Evolutionary conservation across 2,888 invertebrate genomes (phyloP), one percentile per base, ranked within the genome.

Genomic region (Oscheius onirici): DNA sequence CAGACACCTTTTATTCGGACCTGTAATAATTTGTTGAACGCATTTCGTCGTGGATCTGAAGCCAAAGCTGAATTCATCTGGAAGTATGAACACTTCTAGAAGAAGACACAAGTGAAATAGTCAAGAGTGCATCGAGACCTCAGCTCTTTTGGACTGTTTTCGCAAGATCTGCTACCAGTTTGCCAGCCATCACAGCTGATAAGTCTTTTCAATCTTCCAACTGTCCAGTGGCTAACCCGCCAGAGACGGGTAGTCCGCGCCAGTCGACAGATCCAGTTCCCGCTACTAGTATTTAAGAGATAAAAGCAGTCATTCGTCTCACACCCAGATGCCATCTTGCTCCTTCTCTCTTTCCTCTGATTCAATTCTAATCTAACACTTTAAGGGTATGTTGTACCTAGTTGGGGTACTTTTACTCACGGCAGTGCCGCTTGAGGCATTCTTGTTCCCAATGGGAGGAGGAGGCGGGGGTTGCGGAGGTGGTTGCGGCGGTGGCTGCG

Each of bases 211-310:
- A 34, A 34, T 34, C 34, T 34, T 34, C 34, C 34, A 34, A 34
- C 34, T 34, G 34, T 34, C 34, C 34, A 34, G 34, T 34, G 34
- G 34, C 34, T 34, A 34, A 34, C 34, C 34, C 34, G 34, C 34
- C 34, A 34, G 34, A 34, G 34, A 34, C 34, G 34, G 34, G 34
- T 34, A 34, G 34, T 34, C 34, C 34, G 34, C 46, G n/a, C 46
- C 46, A 20, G 46, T 15, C 58, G 58, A 11, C 49, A 26, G 34
- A 63, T 55, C 67, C 67, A 68, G 67, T 68, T 68, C 57, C 60
- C 58, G 71, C 60, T 73, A 76, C 71, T 68, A 73, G 75, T 76
- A 76, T 76, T 69, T 71, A 76, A 76, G 75, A 68, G 67, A 68
- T 43, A 68, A 20, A 68, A 54, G 55, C 57, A 22, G 55, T 24